A percentile compares a stretch with the other conserved stretches of the same genome.
phyloP scores from a whole-genome alignment of 2,888 invertebrate genomes.

The Venusia cambrica region DNA sequence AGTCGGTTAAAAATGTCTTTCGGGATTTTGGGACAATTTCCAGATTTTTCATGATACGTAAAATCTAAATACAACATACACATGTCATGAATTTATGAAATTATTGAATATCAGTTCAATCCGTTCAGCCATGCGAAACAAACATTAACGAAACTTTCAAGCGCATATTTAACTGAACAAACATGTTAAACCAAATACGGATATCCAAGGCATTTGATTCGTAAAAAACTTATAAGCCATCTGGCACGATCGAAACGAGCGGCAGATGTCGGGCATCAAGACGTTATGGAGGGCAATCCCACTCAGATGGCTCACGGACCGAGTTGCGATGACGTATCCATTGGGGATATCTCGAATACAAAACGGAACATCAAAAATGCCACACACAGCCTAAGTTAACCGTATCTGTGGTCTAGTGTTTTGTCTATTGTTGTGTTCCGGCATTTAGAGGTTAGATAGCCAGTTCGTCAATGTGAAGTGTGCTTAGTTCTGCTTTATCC shows the following conservation, averaged over 20 bases:
- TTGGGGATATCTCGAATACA: constrained; percentile 22
- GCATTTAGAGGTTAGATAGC: no score
- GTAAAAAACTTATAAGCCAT: constrained; percentile 65
- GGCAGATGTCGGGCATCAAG: constrained; percentile 73
- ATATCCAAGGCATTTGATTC: constrained; percentile 44
- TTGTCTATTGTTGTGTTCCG: no score
- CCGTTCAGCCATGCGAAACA: no score
- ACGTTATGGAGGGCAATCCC: constrained; percentile 70
- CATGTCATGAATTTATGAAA: no score
- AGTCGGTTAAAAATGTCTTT: no score
- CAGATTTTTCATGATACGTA: no score
- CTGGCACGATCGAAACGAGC: constrained; percentile 47
- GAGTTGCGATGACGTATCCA: constrained; percentile 37
- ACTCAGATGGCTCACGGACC: constrained; percentile 52
- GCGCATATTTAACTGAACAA: constrained; percentile 29
- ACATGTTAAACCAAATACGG: constrained; percentile 46
- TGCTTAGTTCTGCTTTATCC: no score
- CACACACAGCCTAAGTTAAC: constrained; percentile 4
- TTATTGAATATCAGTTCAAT: no score
- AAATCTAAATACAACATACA: no score
- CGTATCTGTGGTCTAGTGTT: no score
- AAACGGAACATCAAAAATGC: constrained; percentile 13
- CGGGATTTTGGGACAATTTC: no score
- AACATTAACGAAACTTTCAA: not conserved
- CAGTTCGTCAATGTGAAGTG: no score